Evolutionary conservation across 2,113 vertebrate species (phyloP), one percentile per base, ranked within the genome.

Genomic region (Stegastes partitus): DNA sequence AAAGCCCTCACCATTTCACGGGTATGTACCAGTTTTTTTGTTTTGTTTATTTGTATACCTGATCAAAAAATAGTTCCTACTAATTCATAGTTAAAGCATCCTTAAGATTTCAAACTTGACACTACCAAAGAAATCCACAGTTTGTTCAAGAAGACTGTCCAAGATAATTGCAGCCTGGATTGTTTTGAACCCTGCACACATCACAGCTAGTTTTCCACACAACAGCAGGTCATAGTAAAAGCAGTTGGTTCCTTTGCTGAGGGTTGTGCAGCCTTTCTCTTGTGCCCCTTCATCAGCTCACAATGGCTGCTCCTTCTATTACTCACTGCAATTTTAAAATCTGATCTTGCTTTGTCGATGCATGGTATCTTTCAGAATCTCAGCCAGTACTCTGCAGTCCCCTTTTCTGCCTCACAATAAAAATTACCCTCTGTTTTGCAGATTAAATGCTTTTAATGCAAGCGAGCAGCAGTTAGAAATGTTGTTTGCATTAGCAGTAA

Each of bases 1-100:
- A 98, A 97, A 82, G 96, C 96, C 15, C 90, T 99, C 87, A 98
- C 98, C 0, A 90, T 99, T 18, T 94, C 95, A 19, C 93, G 96
- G 93, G 98, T 99, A 94, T 92, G 68, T 21, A 15, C 11, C 11
- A 1, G 2, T 49, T 12, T 47, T 47, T 47, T 3, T 51, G 19
- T 68, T 45, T 50, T 23, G 10, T n/a, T 28, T 7, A 34, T 51
- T 3, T 50, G 2, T 37, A 18, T 54, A 4, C 14, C 14, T 1
- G 15, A 55, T 7, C 23, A 12, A 6, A 62, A 28, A 34, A 21
- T 34, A 14, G 22, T 55, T 21, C 11, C 21, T 8, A 12, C 8
- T 58, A 1, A n/a, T 14, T 58, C 7, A 44, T 15, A 21, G 14
- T 45, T 9, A 53, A 9, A 49, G 15, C 19, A 11, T 39, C 11